Percentiles rank a stretch among this genome's conserved stretches.
Evolutionary conservation across 1,140 invertebrate genomes (phyloP).

Genomic region (Leptinotarsa texana): DNA sequence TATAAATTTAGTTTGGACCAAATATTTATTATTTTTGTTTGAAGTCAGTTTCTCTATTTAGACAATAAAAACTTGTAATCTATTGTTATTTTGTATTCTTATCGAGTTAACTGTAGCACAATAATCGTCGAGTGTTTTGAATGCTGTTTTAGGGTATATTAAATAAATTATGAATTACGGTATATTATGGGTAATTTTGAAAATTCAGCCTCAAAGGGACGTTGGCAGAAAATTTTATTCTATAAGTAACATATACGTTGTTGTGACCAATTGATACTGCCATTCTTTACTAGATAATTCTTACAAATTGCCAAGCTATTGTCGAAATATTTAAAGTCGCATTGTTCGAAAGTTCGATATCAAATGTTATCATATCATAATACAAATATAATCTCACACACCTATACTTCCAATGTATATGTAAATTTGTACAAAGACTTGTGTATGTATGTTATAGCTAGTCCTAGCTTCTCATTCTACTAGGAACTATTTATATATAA

Average conservation of each 20-base stretch:
- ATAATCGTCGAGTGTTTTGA: background rate
- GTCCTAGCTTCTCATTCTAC: conserved; percentile 49
- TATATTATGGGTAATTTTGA: background rate
- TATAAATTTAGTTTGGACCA: conserved; percentile 39
- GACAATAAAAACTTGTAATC: conserved; percentile 6
- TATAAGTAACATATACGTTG: conserved; percentile 29
- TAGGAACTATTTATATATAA: conserved; percentile 52
- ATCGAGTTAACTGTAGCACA: conserved; percentile 3
- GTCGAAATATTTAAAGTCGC: conserved; percentile 36
- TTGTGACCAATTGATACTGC: conserved; percentile 48
- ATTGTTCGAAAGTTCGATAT: conserved; percentile 38
- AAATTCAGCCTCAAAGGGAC: conserved; percentile 18
- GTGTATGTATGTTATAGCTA: conserved; percentile 51
- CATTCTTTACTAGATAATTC: conserved; percentile 40
- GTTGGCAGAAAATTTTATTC: conserved; percentile 37
- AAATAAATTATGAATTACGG: background rate
- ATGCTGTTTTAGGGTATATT: background rate
- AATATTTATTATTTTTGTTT: conserved; percentile 29
- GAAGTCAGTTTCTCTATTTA: conserved; percentile 5
- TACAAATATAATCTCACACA: conserved; percentile 26
- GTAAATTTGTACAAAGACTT: conserved; percentile 50
- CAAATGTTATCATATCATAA: conserved; percentile 50
- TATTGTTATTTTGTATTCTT: conserved; percentile 4
- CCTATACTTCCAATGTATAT: conserved; percentile 45
- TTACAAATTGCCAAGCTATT: conserved; percentile 39